Percentiles rank a stretch among this genome's conserved stretches.
Evolutionary conservation across 1,140 invertebrate genomes (phyloP).

Genomic region (Zaprionus tsacasi): DNA sequence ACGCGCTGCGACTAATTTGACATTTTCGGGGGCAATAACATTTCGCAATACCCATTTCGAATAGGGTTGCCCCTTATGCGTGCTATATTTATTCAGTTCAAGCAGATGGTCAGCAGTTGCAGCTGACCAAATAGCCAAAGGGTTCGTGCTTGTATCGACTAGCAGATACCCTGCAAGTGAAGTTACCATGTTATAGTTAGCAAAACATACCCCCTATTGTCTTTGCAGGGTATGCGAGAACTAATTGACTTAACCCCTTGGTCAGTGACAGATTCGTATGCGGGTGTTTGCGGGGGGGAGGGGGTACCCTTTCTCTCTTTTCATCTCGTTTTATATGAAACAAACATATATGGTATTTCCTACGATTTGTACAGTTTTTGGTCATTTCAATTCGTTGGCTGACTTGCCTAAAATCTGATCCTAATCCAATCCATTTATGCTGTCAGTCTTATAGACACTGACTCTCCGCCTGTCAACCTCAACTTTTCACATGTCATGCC

Average conservation of each 20-base stretch:
- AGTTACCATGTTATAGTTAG: neutral
- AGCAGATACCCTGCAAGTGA: neutral
- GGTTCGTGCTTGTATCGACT: slow-evolving; percentile 6
- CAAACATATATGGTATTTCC: neutral
- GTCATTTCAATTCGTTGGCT: slow-evolving; percentile 45
- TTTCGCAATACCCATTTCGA: slow-evolving; percentile 34
- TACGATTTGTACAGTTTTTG: slow-evolving; percentile 6
- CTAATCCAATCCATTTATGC: slow-evolving; percentile 81
- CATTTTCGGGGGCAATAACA: slow-evolving; percentile 13
- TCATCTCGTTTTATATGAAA: neutral
- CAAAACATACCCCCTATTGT: too few species aligned
- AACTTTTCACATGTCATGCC: slow-evolving; percentile 79
- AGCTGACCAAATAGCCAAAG: slow-evolving; percentile 44
- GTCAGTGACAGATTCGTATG: slow-evolving; percentile 26
- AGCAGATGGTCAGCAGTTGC: slow-evolving; percentile 43
- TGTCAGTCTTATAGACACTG: slow-evolving; percentile 77
- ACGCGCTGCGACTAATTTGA: slow-evolving; percentile 28
- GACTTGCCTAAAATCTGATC: slow-evolving; percentile 74
- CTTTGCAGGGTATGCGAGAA: slow-evolving; percentile 23
- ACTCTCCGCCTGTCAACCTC: slow-evolving; percentile 64
- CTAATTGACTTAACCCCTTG: slow-evolving; percentile 50
- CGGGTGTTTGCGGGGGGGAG: slow-evolving; percentile 19
- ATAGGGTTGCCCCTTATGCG: too few species aligned
- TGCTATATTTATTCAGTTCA: slow-evolving; percentile 17
- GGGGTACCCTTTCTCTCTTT: neutral